phyloP scores from a whole-genome alignment of 2,113 vertebrate genomes.

The Stegastes partitus region DNA sequence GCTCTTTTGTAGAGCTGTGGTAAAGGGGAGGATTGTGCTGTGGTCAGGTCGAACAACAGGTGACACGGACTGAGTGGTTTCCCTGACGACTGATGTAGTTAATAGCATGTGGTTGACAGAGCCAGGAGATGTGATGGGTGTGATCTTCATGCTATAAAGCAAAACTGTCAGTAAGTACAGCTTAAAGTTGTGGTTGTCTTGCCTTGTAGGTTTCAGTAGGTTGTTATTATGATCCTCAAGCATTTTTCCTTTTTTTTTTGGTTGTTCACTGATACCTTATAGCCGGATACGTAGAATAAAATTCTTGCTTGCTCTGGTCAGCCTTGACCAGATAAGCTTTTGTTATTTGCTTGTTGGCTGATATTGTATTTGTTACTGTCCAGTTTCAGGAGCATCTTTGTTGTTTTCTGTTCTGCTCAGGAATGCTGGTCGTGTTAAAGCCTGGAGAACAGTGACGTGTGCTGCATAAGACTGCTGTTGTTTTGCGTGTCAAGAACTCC shows the following conservation, averaged over 20 bases:
- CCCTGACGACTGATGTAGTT: not conserved
- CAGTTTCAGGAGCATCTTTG: not conserved
- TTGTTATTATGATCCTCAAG: not conserved
- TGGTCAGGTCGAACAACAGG: not conserved
- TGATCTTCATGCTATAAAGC: not conserved
- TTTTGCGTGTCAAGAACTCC: not conserved
- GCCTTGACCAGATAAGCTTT: conserved; percentile 5
- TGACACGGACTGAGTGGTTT: not conserved
- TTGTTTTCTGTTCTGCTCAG: not conserved
- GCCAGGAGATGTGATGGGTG: not conserved
- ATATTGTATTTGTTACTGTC: not conserved
- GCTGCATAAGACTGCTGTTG: not conserved
- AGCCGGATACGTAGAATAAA: not conserved
- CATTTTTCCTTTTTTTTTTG: conserved; percentile 15
- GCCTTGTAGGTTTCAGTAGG: not conserved
- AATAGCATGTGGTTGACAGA: not conserved
- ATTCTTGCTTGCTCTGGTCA: not conserved
- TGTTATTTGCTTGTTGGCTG: not conserved
- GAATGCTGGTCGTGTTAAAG: not conserved
- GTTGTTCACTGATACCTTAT: not conserved
- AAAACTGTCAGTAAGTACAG: not conserved
- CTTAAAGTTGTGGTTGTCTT: not conserved
- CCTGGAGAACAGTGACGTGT: too few relatives aligned
- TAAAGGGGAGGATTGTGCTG: not conserved
- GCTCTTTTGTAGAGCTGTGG: not conserved